phyloP scores from a whole-genome alignment of 2,797 vertebrate genomes.

The Lacerta viridis region DNA sequence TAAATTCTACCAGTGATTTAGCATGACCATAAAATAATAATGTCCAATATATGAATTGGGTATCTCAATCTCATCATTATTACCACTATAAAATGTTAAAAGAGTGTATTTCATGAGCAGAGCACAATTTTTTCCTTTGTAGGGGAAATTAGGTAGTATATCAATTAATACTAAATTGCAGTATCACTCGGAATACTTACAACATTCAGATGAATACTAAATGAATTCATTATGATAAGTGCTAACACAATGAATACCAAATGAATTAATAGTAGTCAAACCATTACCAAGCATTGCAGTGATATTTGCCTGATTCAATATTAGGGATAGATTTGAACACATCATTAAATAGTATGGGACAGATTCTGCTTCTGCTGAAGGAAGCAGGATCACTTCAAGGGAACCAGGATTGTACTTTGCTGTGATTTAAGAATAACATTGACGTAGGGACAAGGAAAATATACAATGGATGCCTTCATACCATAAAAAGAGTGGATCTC shows the following conservation, averaged over 20 bases:
- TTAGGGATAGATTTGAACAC: constrained; percentile 52
- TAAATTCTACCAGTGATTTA: constrained; percentile 13
- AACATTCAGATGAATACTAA: constrained; percentile 70
- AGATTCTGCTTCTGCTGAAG: neutral
- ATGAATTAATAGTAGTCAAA: constrained; percentile 79
- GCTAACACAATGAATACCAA: constrained; percentile 76
- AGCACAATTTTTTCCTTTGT: constrained; percentile 64
- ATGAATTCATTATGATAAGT: constrained; percentile 78
- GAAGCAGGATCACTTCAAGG: neutral
- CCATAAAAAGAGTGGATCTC: constrained; percentile 1
- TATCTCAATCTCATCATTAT: constrained; percentile 61
- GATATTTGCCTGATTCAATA: constrained; percentile 73
- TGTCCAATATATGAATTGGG: constrained; percentile 16
- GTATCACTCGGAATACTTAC: constrained; percentile 65
- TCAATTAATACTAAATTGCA: constrained; percentile 80
- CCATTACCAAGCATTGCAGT: constrained; percentile 65
- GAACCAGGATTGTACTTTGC: neutral
- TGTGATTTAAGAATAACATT: neutral
- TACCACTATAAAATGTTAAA: constrained; percentile 55
- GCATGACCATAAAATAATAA: constrained; percentile 18
- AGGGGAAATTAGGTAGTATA: constrained; percentile 71
- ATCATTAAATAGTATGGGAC: constrained; percentile 70
- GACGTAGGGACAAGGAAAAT: neutral
- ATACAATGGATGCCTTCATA: neutral
- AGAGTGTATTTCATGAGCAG: constrained; percentile 57